These are phyloP conservation scores for Crossocerus cetratus DNA, from an alignment of 2,888 invertebrate species.

Conservation along the genomic window DNA sequence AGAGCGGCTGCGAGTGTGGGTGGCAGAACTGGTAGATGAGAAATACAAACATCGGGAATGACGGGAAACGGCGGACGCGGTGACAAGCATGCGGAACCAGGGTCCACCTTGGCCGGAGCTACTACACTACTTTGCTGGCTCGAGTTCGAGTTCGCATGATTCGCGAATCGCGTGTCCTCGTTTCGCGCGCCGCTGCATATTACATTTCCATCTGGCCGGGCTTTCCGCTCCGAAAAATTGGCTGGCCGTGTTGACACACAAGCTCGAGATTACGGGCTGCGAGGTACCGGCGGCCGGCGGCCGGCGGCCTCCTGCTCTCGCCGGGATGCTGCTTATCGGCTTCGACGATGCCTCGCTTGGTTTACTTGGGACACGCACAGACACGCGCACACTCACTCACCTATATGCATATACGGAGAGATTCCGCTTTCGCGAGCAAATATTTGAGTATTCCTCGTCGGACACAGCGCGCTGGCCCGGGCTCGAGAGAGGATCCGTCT, in stretches of 20 bases:
- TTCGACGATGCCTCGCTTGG: conserved; percentile 28
- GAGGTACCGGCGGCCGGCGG: neutral
- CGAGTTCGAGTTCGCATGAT: neutral
- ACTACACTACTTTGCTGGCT: neutral
- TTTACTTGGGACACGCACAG: conserved; percentile 20
- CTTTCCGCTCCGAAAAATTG: conserved; percentile 4
- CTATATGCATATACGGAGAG: neutral
- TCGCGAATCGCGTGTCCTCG: conserved; percentile 22
- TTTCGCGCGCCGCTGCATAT: conserved; percentile 7
- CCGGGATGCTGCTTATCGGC: conserved; percentile 28
- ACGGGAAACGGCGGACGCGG: conserved; percentile 40
- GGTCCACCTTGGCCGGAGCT: conserved; percentile 31
- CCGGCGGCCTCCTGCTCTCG: conserved; percentile 6
- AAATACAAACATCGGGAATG: conserved; percentile 71
- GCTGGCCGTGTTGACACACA: neutral
- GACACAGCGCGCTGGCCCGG: conserved; percentile 22
- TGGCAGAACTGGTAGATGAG: conserved; percentile 73
- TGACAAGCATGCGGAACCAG: conserved; percentile 33
- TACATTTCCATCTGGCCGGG: conserved; percentile 7
- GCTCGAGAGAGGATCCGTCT: conserved; percentile 12
- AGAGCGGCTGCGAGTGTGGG: conserved; percentile 61
- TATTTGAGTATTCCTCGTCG: conserved; percentile 49
- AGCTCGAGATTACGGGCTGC: neutral
- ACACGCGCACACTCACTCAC: neutral
- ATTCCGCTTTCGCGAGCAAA: conserved; percentile 49